phyloP scores from a whole-genome alignment of 2,113 vertebrate species.

The Neofelis nebulosa region DNA sequence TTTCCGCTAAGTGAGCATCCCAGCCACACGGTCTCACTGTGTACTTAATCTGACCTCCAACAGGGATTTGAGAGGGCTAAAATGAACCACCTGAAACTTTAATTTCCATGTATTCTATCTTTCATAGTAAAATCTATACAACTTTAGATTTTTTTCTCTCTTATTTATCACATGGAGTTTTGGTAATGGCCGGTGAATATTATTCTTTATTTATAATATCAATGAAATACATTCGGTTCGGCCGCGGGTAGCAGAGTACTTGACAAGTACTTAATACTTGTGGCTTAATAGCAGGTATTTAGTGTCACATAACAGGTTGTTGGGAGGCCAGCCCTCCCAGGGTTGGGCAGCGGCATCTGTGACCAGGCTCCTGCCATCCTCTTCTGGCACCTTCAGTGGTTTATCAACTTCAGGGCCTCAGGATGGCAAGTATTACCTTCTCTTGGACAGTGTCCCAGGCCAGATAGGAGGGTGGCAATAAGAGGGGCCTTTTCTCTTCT shows the following conservation, averaged over 20 bases:
- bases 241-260: neutral
- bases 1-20: neutral
- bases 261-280: no score
- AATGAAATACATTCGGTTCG: neutral
- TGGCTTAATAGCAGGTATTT: neutral
- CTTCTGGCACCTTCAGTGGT: neutral
- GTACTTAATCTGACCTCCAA: neutral
- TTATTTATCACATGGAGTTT: neutral
- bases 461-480: neutral
- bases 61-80: neutral
- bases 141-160: neutral
- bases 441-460: neutral
- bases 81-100: neutral
- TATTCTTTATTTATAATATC: neutral
- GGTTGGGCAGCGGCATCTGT: neutral
- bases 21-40: fast-evolving
- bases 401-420: neutral
- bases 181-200: neutral
- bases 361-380: neutral
- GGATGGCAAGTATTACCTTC: neutral
- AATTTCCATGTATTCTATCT: neutral
- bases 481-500: neutral
- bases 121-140: neutral
- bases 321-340: neutral
- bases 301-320: neutral